A percentile compares a stretch with the other conserved stretches of the same genome.
phyloP scores from a whole-genome alignment of 2,888 invertebrate genomes.

The Cryptocephalus moraei region DNA sequence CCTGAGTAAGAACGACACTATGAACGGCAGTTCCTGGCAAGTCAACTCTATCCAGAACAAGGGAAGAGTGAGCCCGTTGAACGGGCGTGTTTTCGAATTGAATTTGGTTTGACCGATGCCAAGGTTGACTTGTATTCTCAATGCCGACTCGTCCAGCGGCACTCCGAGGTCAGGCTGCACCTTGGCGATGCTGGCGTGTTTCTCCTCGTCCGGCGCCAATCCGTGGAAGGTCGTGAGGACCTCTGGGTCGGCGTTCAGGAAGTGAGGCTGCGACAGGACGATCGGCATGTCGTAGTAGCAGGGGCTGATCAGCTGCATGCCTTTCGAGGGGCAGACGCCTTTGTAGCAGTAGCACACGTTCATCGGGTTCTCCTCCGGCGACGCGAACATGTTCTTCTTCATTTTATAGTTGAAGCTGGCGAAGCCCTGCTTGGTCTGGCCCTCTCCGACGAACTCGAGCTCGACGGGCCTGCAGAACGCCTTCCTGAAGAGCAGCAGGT shows the following conservation, averaged over 20 bases:
- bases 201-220: slow-evolving; percentile 46
- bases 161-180: slow-evolving; percentile 65
- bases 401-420: slow-evolving; percentile 52
- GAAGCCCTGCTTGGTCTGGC: slow-evolving; percentile 40
- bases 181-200: slow-evolving; percentile 47
- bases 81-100: slow-evolving; percentile 48
- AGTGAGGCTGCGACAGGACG: slow-evolving; percentile 51
- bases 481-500: slow-evolving; percentile 57
- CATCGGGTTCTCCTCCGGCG: slow-evolving; percentile 43
- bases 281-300: slow-evolving; percentile 60
- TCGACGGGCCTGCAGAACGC: slow-evolving; percentile 66
- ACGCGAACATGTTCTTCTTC: slow-evolving; percentile 48
- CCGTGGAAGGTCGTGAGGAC: slow-evolving; percentile 51
- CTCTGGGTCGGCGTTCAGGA: slow-evolving; percentile 52
- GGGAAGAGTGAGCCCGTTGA: slow-evolving; percentile 57
- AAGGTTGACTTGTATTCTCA: slow-evolving; percentile 64
- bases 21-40: slow-evolving; percentile 28
- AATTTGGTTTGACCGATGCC: slow-evolving; percentile 52
- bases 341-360: slow-evolving; percentile 54
- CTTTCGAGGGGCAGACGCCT: slow-evolving; percentile 66
- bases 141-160: slow-evolving; percentile 47
- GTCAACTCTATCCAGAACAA: slow-evolving; percentile 60
- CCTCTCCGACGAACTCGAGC: slow-evolving; percentile 36
- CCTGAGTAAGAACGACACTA: slow-evolving; percentile 19
- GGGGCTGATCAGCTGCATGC: slow-evolving; percentile 40